Conservation (phyloP, 2,113 vertebrate species). For the Sander lucioperca region DNA sequence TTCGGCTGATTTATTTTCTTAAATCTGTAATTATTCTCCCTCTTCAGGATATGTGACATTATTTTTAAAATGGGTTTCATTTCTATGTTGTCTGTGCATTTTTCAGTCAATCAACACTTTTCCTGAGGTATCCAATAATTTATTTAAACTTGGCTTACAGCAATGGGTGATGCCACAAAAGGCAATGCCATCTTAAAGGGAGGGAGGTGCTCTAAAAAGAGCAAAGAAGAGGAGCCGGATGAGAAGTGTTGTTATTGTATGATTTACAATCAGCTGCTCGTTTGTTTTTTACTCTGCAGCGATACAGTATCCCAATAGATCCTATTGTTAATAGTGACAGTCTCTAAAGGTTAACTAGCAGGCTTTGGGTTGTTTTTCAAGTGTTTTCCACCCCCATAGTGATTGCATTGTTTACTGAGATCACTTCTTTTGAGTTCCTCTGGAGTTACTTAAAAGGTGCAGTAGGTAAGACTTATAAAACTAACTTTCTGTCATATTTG, state of each 20-base stretch:
- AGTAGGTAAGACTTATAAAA: no score
- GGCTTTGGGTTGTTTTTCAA: background rate
- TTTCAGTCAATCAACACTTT: slow-evolving; percentile 65
- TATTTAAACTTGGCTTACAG: slow-evolving; percentile 71
- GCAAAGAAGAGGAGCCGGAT: slow-evolving; percentile 9
- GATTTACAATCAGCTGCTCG: slow-evolving; percentile 43
- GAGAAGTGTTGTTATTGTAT: slow-evolving; percentile 28
- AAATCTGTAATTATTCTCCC: slow-evolving; percentile 30
- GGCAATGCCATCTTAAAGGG: slow-evolving; percentile 50
- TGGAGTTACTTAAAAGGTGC: background rate
- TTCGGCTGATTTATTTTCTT: slow-evolving; percentile 31
- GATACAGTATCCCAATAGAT: background rate
- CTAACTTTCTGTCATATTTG: no score
- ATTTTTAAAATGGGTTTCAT: slow-evolving; percentile 37
- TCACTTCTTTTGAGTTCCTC: background rate
- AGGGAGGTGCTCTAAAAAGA: background rate
- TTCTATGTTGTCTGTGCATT: slow-evolving; percentile 53
- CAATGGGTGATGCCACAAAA: slow-evolving; percentile 68
- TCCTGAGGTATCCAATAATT: slow-evolving; percentile 72
- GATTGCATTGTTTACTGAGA: background rate
- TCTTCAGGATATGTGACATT: slow-evolving; percentile 1
- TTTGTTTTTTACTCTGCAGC: background rate
- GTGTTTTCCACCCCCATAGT: background rate
- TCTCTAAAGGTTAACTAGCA: slow-evolving; percentile 19
- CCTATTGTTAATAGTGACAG: background rate